phyloP scores from a whole-genome alignment of 2,888 invertebrate genomes.

The Acleris sparsana region DNA sequence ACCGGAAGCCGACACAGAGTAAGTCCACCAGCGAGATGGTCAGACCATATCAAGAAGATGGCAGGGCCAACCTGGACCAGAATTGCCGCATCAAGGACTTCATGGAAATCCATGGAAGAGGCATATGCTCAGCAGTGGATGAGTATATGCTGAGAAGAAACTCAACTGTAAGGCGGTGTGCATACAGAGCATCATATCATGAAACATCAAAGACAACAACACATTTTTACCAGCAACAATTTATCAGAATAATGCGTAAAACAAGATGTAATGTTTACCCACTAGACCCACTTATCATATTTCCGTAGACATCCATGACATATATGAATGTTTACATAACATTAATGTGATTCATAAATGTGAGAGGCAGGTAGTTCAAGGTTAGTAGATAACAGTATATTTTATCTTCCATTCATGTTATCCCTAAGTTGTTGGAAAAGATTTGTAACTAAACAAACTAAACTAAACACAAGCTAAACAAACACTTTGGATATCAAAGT shows the following conservation, averaged over 20 bases:
- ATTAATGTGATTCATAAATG: slow-evolving; percentile 27
- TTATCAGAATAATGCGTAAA: not conserved
- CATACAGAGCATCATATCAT: not conserved
- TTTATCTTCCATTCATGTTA: slow-evolving; percentile 26
- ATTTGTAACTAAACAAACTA: slow-evolving; percentile 11
- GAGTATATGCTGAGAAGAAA: no score
- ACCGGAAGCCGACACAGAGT: no score
- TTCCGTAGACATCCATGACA: slow-evolving; percentile 2
- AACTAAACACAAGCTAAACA: no score
- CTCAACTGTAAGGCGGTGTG: no score
- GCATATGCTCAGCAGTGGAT: no score
- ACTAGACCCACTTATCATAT: slow-evolving; percentile 3
- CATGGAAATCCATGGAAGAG: no score
- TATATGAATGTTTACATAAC: slow-evolving; percentile 20
- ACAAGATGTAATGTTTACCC: not conserved
- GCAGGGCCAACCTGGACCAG: no score
- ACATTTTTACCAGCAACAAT: not conserved
- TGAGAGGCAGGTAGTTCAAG: slow-evolving; percentile 31
- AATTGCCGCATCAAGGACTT: no score
- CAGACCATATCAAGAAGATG: no score
- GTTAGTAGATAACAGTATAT: slow-evolving; percentile 16
- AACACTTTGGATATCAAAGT: no score
- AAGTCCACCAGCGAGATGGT: no score
- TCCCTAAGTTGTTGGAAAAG: not conserved
- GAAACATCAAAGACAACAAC: not conserved